Base-by-base conservation (phyloP, 1,140 invertebrate species). In the Drosophila ogumai region DNA sequence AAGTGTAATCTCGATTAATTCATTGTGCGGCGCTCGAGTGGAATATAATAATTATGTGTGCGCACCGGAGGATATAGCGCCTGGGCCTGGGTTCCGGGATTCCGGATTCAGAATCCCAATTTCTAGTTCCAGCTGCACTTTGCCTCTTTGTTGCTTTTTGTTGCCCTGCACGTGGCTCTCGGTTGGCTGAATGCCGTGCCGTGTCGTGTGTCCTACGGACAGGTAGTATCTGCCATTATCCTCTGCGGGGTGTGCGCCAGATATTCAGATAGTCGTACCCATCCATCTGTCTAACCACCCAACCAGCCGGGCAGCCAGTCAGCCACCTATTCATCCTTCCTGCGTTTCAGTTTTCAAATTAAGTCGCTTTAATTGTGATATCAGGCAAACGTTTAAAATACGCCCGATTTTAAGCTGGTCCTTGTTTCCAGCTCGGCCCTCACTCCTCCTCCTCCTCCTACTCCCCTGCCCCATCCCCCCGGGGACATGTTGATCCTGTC, bases 321-420 rank as follows among this genome's bases (percentile, higher is more conserved):
- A 68, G 6, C 28, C 43, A 40, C 41, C 44, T 28, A 46, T 22
- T 43, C 52, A 55, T 61, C 25, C 65, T 41, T 34, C 6, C 38
- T 60, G 58, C 76, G 84, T 77, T 90, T 86, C 84, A 75, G 54
- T 79, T 91, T 90, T 76, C 81, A 90, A 91, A 91, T 90, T 90
- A 91, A 91, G 85, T 91, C 90, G 64, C 65, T 84, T 91, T 91
- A 91, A 91, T 91, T 91, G 90, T 75, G 85, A 91, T 91, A 91
- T 91, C 90, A 90, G 77, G 79, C 87, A 72, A 88, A 75, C 85
- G 85, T 84, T 90, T 88, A 85, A 85, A 90, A 74, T 58, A 54
- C 54, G 65, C 76, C 54, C 61, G 85, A 88, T 80, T 82, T 87
- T 77, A 78, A 76, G 63, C 77, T 44, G 61, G 68, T 78, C 69